These are phyloP conservation scores for Gallinago paraguaiae DNA, from an alignment of 2,113 vertebrate genomes.

Conservation along the genomic window DNA sequence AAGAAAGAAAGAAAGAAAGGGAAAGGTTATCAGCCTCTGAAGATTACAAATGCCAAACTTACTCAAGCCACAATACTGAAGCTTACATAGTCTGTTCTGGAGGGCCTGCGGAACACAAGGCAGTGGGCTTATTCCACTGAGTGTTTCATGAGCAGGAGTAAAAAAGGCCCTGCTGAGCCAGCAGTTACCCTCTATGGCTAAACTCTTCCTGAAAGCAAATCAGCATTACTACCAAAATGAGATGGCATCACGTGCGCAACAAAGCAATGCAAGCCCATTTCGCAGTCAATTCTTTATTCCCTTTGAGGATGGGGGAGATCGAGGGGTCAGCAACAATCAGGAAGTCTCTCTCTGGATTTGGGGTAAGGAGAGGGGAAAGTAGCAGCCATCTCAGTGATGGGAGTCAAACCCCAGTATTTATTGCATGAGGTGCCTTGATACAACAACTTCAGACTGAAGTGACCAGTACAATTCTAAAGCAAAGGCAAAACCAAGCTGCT, in stretches of 20 bases:
- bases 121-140: not conserved
- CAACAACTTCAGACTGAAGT: not conserved
- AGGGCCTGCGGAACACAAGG: not conserved
- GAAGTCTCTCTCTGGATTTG: not conserved
- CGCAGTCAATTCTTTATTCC: not conserved
- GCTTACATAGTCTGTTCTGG: not conserved
- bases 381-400: not conserved
- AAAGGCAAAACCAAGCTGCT: not conserved
- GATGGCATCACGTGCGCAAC: accelerated
- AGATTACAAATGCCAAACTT: not conserved
- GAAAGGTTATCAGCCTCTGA: not conserved
- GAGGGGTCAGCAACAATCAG: not conserved
- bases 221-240: not conserved
- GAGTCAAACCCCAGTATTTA: not conserved
- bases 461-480: not conserved
- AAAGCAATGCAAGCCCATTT: not conserved
- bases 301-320: not conserved
- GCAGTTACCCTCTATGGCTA: not conserved
- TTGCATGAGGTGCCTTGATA: not conserved
- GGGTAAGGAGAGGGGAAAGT: not conserved
- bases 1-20: not conserved
- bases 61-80: not conserved
- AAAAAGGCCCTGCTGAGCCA: not conserved
- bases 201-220: not conserved
- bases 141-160: not conserved